Conservation (phyloP, 2,888 invertebrate species). For the Pharmacophagus antenor region DNA sequence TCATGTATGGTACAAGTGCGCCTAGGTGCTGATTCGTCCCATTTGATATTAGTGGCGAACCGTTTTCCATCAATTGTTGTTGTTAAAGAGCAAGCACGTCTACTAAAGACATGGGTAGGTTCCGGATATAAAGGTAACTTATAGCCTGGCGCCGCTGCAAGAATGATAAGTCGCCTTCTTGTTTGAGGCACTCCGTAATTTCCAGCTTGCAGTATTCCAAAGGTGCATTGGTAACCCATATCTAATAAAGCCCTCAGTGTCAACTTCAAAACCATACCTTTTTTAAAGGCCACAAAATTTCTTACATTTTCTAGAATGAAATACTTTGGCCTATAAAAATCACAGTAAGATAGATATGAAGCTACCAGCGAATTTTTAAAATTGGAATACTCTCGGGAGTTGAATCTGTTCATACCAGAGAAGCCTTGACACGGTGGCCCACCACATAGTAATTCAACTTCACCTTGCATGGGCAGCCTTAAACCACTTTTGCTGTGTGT, state of each 20-base stretch:
- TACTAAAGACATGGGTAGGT: conserved; percentile 88
- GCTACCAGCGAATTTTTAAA: conserved; percentile 93
- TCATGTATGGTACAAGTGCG: conserved; percentile 90
- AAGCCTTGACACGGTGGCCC: conserved; percentile 95
- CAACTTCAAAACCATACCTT: conserved; percentile 89
- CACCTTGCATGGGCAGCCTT: conserved; percentile 86
- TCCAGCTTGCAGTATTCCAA: conserved; percentile 92
- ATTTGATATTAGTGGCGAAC: conserved; percentile 78
- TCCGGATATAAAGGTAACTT: conserved; percentile 88
- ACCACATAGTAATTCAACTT: conserved; percentile 91
- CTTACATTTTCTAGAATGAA: conserved; percentile 92
- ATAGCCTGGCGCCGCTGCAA: conserved; percentile 91
- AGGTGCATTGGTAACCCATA: conserved; percentile 94
- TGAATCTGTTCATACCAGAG: conserved; percentile 94
- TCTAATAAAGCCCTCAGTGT: conserved; percentile 87
- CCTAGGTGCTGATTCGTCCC: conserved; percentile 87
- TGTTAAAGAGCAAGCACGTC: conserved; percentile 82
- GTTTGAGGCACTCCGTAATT: conserved; percentile 93
- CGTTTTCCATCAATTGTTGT: conserved; percentile 70
- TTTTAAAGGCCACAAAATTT: conserved; percentile 92
- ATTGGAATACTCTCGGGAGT: conserved; percentile 89
- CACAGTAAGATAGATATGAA: conserved; percentile 90
- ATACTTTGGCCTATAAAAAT: conserved; percentile 90
- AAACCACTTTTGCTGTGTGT: conserved; percentile 73
- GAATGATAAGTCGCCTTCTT: conserved; percentile 86